Percentiles rank a stretch among this genome's conserved stretches.
Conservation (phyloP, 2,888 invertebrate genomes). For the Eupithecia insigniata region DNA sequence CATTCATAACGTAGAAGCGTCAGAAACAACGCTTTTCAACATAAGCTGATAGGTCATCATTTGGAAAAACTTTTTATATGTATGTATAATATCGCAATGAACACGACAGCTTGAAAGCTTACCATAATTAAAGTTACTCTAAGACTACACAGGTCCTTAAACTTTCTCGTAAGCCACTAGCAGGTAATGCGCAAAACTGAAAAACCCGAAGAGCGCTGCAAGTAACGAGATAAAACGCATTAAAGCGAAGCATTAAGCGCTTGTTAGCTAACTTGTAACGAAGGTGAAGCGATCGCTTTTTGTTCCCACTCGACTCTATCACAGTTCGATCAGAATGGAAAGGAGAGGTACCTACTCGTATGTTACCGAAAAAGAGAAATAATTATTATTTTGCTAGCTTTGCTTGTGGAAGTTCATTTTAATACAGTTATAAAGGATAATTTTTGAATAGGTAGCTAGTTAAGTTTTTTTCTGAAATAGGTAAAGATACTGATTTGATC, state of each 20-base stretch:
- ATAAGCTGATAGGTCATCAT: neutral
- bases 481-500: neutral
- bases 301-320: slow-evolving; percentile 25
- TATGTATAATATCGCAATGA: neutral
- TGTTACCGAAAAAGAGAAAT: neutral
- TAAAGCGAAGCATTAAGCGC: slow-evolving; percentile 22
- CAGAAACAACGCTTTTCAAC: neutral
- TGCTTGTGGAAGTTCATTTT: neutral
- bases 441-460: no score
- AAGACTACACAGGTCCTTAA: slow-evolving; percentile 4
- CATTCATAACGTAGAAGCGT: neutral
- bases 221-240: slow-evolving; percentile 27
- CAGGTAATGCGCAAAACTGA: slow-evolving; percentile 10
- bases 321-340: slow-evolving; percentile 1
- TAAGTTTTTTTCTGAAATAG: no score
- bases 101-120: slow-evolving; percentile 14
- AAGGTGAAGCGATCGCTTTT: slow-evolving; percentile 34
- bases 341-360: neutral
- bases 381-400: neutral
- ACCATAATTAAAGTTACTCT: neutral
- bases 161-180: slow-evolving; percentile 7
- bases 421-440: no score
- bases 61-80: neutral
- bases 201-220: slow-evolving; percentile 15
- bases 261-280: slow-evolving; percentile 35